These are phyloP conservation scores for Cyclargus thomasi DNA, from an alignment of 1,140 invertebrate species.

Conservation along the genomic window DNA sequence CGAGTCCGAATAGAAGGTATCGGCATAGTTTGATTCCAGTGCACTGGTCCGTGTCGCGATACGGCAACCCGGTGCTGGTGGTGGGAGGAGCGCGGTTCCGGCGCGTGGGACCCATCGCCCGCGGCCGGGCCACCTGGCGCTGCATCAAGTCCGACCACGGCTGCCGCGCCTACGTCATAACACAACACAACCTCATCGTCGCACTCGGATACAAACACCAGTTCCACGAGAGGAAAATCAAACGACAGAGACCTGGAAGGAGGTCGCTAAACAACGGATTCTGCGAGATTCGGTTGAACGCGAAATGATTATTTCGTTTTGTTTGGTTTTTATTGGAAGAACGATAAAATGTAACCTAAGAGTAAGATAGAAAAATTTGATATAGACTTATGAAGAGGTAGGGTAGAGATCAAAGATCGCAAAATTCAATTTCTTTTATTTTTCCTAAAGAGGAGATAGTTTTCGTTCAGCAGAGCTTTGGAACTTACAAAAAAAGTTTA, in stretches of 20 bases:
- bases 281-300: not conserved
- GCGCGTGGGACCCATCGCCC: slow-evolving; percentile 29
- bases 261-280: not conserved
- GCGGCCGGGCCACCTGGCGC: slow-evolving; percentile 39
- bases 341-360: too few relatives aligned
- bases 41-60: slow-evolving; percentile 46
- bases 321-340: too few relatives aligned
- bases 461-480: too few relatives aligned
- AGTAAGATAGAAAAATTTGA: too few relatives aligned
- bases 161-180: slow-evolving; percentile 47
- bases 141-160: slow-evolving; percentile 62
- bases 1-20: slow-evolving; percentile 22
- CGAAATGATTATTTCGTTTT: not conserved
- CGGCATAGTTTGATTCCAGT: slow-evolving; percentile 46
- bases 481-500: too few relatives aligned
- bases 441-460: too few relatives aligned
- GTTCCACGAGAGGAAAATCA: slow-evolving; percentile 32
- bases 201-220: slow-evolving; percentile 35
- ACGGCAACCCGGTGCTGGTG: slow-evolving; percentile 54
- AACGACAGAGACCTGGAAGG: slow-evolving; percentile 13
- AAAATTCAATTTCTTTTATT: too few relatives aligned
- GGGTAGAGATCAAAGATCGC: too few relatives aligned
- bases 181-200: slow-evolving; percentile 33
- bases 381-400: too few relatives aligned
- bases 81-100: slow-evolving; percentile 47